phyloP scores from a whole-genome alignment of 2,113 vertebrate species.

The Lepisosteus osseus region DNA sequence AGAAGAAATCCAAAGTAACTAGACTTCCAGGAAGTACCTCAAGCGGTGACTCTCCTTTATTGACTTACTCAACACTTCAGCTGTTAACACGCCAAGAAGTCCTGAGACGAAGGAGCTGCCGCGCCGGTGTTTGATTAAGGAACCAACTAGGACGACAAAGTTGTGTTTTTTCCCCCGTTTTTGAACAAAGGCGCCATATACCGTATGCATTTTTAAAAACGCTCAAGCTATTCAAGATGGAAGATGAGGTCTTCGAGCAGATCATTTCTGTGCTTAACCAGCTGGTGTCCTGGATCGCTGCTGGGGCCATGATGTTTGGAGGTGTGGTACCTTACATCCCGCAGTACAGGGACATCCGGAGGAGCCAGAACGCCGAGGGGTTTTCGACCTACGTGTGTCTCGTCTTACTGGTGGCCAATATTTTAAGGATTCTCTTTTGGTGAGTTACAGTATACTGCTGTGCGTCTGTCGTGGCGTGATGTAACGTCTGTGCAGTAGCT shows the following conservation, averaged over 20 bases:
- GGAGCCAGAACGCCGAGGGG: constrained; percentile 87
- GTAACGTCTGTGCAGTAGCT: too few relatives aligned
- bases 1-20: not conserved
- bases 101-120: too few relatives aligned
- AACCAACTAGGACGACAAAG: too few relatives aligned
- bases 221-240: constrained; percentile 61
- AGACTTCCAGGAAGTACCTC: too few relatives aligned
- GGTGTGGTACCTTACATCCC: constrained; percentile 92
- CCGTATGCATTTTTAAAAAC: not conserved
- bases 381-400: constrained; percentile 94
- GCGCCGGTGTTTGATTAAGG: too few relatives aligned
- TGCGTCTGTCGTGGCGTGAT: too few relatives aligned
- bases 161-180: too few relatives aligned
- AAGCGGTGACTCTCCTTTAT: too few relatives aligned
- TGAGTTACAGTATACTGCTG: constrained; percentile 43
- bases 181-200: not conserved
- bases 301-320: constrained; percentile 89
- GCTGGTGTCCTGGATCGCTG: constrained; percentile 81
- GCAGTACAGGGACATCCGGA: constrained; percentile 88
- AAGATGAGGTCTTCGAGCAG: constrained; percentile 73
- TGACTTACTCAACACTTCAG: too few relatives aligned
- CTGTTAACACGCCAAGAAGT: too few relatives aligned
- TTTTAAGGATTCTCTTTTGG: constrained; percentile 92
- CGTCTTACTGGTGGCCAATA: constrained; percentile 88
- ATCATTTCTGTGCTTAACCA: constrained; percentile 62